phyloP scores from a whole-genome alignment of 2,113 vertebrate genomes.

The Lamprotornis superbus region DNA sequence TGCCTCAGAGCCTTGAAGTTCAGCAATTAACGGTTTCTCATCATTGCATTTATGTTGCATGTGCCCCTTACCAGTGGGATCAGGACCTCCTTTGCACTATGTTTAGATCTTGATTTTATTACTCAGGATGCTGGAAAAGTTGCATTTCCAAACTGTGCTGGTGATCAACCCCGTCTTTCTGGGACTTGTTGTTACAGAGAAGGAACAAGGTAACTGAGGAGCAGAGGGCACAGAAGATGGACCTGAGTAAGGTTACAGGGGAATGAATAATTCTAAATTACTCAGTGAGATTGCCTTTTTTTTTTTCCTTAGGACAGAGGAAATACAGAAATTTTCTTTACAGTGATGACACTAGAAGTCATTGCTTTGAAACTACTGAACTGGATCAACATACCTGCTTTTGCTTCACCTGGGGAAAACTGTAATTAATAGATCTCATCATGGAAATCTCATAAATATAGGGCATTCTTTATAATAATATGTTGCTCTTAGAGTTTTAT shows the following conservation, averaged over 20 bases:
- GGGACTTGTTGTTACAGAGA: not conserved
- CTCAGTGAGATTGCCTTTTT: not conserved
- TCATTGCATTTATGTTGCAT: not conserved
- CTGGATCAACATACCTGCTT: not conserved
- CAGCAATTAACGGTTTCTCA: not conserved
- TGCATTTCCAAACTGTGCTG: rapidly evolving
- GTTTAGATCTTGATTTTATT: not conserved
- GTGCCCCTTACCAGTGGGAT: not conserved
- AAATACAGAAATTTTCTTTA: not conserved
- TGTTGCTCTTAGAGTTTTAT: not conserved
- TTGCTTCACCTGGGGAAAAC: not conserved
- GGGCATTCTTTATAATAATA: not conserved
- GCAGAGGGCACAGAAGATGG: not conserved
- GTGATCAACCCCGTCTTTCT: not conserved
- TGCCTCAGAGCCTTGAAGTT: not conserved
- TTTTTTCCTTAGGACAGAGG: not conserved
- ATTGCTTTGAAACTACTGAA: not conserved
- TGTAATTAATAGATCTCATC: not conserved
- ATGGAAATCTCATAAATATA: not conserved
- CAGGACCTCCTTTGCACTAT: not conserved
- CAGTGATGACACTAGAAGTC: not conserved
- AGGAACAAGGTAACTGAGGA: not conserved
- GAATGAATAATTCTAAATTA: not conserved
- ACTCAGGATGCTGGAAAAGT: not conserved
- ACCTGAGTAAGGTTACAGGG: not conserved